Percentiles rank a stretch among this genome's conserved stretches.
Evolutionary conservation across 2,113 vertebrate genomes (phyloP).

Genomic region (Lipophrys pholis): DNA sequence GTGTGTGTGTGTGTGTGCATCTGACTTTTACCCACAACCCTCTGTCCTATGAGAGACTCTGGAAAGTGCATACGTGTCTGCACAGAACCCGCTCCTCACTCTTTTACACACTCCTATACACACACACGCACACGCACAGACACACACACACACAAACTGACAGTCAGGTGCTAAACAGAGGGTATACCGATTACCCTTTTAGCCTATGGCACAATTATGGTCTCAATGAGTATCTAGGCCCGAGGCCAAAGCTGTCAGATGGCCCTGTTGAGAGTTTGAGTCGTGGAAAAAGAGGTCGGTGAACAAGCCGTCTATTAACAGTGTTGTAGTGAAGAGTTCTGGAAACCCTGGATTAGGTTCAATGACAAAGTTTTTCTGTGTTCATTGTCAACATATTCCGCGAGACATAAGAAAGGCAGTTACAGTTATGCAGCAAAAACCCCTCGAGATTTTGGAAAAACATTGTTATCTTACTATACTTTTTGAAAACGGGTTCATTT

Average conservation of each 20-base stretch:
- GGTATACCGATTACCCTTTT: slow-evolving; percentile 70
- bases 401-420: slow-evolving; percentile 25
- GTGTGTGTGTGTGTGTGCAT: slow-evolving; percentile 33
- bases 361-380: slow-evolving; percentile 51
- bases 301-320: slow-evolving; percentile 17
- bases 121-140: slow-evolving; percentile 35
- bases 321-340: slow-evolving; percentile 5
- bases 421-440: not conserved
- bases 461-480: too few species aligned
- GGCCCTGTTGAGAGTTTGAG: slow-evolving; percentile 44
- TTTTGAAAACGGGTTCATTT: not conserved
- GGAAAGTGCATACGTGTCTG: slow-evolving; percentile 69
- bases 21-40: slow-evolving; percentile 40
- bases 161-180: slow-evolving; percentile 73
- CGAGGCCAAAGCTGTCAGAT: slow-evolving; percentile 69
- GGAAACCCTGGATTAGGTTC: slow-evolving; percentile 63
- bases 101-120: slow-evolving; percentile 55
- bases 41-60: slow-evolving; percentile 57
- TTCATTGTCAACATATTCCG: slow-evolving; percentile 35
- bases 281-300: slow-evolving; percentile 44
- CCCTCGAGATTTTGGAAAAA: not conserved
- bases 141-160: slow-evolving; percentile 37
- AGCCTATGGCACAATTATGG: slow-evolving; percentile 72
- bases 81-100: slow-evolving; percentile 59
- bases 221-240: slow-evolving; percentile 68